Conservation (phyloP, 2,888 invertebrate genomes). For the Salpingus planirostris region DNA sequence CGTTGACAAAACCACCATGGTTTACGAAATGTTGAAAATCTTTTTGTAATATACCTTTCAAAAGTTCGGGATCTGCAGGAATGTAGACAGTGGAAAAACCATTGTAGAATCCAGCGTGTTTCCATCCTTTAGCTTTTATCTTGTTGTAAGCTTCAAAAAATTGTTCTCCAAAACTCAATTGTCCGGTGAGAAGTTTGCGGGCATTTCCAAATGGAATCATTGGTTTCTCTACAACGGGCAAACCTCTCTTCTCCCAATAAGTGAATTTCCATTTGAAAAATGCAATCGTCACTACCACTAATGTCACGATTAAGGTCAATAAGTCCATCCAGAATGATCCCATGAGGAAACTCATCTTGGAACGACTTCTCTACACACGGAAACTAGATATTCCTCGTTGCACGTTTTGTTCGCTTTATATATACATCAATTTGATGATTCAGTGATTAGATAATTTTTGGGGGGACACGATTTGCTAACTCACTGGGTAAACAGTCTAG, state of each 20-base stretch:
- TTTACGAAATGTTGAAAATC: slow-evolving; percentile 32
- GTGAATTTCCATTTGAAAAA: slow-evolving; percentile 2
- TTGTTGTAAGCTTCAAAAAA: slow-evolving; percentile 3
- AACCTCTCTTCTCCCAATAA: slow-evolving; percentile 1
- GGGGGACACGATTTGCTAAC: too few species aligned
- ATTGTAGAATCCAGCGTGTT: slow-evolving; percentile 4
- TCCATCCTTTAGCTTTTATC: slow-evolving; percentile 3
- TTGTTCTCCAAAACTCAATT: slow-evolving; percentile 1
- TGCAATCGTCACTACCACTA: background rate
- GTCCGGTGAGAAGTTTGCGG: background rate
- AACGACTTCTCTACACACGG: too few species aligned
- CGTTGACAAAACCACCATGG: slow-evolving; percentile 24
- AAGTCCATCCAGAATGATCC: too few species aligned
- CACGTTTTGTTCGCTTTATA: too few species aligned
- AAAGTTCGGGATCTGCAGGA: slow-evolving; percentile 26
- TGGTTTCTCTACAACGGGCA: background rate
- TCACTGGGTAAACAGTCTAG: too few species aligned
- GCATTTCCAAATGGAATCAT: slow-evolving; percentile 1
- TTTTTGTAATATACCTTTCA: slow-evolving; percentile 27
- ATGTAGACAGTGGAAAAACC: background rate
- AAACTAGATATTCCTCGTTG: too few species aligned
- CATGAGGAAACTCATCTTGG: too few species aligned
- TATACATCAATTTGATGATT: too few species aligned
- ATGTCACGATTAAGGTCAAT: background rate
- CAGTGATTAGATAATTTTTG: too few species aligned